Evolutionary conservation across 2,888 invertebrate genomes (phyloP), one percentile per base, ranked within the genome.

Genomic region (Ypsolopha sequella): DNA sequence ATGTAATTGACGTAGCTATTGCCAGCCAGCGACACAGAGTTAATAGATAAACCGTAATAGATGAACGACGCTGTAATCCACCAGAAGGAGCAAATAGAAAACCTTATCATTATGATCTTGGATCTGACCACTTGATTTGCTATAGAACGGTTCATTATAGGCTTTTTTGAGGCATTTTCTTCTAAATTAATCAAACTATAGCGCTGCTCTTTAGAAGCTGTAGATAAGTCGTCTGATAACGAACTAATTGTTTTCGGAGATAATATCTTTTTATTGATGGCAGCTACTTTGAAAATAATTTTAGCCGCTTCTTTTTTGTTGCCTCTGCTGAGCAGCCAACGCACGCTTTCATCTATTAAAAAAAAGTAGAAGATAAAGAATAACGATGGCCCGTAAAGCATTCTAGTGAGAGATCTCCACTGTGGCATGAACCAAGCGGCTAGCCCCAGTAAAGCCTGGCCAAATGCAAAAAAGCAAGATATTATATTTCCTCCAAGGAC

Each of bases 1-100:
- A 93, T 91, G 64, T 93, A 95, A 74, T 94, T 95, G 10, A 92
- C 71, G 68, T 94, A 94, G 61, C 90, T 90, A 69, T 94, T 91
- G 1, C 94, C 94, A 14, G 90, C 90, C 48, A 95, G 75, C 0
- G 91, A 88, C 3, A 93, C 93, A 0, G 94, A 91, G 74, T 93
- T 94, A 51, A 95, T 86, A 0, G 93, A 93, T 41, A 95, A 75
- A 0, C 95, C 95, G 63, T 94, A 95, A 71, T 93, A 95, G 14
- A 94, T 91, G 56, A 95, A 91, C 0, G 93, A 91, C 61, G 92
- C 91, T 0, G 93, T 91, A 11, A 93, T 89, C 94, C 94, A 94
- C 81, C 93, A 93, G 59, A 93, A 89, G 10, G 91, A 91, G 58
- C 93, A 93, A 50, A 91, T 90, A 1, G 87, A 59, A 45, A 89